Evolutionary conservation across 2,113 vertebrate species (phyloP), one percentile per base, ranked within the genome.

Genomic region (Pteronura brasiliensis): DNA sequence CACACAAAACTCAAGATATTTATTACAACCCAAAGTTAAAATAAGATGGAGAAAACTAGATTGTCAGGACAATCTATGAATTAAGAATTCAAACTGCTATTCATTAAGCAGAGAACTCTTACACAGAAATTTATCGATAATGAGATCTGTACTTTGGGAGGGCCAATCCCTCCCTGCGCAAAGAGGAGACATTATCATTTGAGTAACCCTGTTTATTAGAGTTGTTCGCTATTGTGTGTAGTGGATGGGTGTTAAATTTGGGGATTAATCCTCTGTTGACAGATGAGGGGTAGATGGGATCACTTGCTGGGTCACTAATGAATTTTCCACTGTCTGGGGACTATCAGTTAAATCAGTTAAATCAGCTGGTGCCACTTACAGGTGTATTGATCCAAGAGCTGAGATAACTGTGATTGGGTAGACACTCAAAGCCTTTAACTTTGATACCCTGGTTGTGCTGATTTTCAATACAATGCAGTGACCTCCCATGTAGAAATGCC

Each of bases 31-130:
- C 36, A 36, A 83, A 61, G 4, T 82, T 92, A 34, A 27, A 94
- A 39, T 71, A 87, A 90, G 67, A 83, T 67, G 8, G 65, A 39
- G 42, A 92, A 86, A 93, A 82, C 25, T 72, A 47, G n/a, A 42
- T 71, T 77, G 61, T 31, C 65, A 96, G 83, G 12, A 27, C 80
- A 57, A 65, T 71, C 55, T 93, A 36, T 61, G 31, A 90, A 85
- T 42, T n/a, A 77, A 83, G 71, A 89, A 96, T 63, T n/a, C 25
- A 71, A 83, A 27, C 20, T 29, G 9, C 42, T 89, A 12, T 88
- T 88, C 59, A 44, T 91, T 93, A 86, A 83, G 23, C 42, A 87
- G 21, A 90, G 39, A 67, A 47, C 18, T 12, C 4, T 87, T 18
- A n/a, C 2, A 23, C 8, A 27, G 31, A 93, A 71, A n/a, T n/a